Conservation (phyloP, 2,888 invertebrate genomes). For the Dryobota labecula region DNA sequence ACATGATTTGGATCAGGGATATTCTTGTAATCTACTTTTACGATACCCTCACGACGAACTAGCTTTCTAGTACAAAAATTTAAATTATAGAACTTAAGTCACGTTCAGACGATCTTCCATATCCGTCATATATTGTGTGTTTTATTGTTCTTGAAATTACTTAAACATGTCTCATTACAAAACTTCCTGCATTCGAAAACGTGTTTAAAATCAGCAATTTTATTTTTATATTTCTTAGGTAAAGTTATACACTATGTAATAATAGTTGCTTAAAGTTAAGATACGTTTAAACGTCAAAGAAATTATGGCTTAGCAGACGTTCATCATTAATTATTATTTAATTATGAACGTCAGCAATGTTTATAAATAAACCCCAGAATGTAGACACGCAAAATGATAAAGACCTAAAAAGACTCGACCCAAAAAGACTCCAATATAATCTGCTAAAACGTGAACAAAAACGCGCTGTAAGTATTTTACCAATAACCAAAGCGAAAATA, state of each 20-base stretch:
- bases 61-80: not conserved
- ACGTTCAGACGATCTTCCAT: not conserved
- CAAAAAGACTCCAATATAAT: not conserved
- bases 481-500: slow-evolving; percentile 10
- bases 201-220: too few relatives aligned
- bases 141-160: not conserved
- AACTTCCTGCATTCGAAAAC: not conserved
- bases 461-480: not conserved
- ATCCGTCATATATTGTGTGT: not conserved
- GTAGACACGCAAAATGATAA: not conserved
- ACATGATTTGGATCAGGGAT: not conserved
- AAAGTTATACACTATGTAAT: not conserved
- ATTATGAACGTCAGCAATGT: too few relatives aligned
- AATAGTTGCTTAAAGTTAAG: not conserved
- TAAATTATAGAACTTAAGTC: not conserved
- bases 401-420: not conserved
- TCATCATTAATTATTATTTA: not conserved
- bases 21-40: slow-evolving; percentile 2
- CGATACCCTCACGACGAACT: not conserved
- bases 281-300: not conserved
- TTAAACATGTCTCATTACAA: not conserved
- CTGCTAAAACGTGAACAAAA: not conserved
- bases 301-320: not conserved
- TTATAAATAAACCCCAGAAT: not conserved
- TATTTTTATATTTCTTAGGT: not conserved